Percentiles rank a stretch among this genome's conserved stretches.
phyloP scores from a whole-genome alignment of 2,888 invertebrate species.

The Bursaphelenchus okinawaensis region DNA sequence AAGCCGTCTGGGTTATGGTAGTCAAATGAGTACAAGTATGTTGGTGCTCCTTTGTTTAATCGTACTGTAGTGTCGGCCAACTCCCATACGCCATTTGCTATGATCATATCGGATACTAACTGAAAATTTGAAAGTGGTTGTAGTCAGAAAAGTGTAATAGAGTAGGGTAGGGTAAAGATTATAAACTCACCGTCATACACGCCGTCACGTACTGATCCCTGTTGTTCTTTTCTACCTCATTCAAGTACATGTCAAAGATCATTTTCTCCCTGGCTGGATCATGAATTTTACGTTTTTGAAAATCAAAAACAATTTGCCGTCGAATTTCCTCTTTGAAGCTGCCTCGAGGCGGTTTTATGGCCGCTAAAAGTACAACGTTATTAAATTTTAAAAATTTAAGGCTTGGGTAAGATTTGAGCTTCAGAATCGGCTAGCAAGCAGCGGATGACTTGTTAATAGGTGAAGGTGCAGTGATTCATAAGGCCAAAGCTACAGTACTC shows the following conservation, averaged over 20 bases:
- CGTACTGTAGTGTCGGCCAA: slow-evolving; percentile 18
- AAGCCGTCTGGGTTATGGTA: slow-evolving; percentile 36
- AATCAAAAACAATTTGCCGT: slow-evolving; percentile 16
- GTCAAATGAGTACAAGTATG: slow-evolving; percentile 43
- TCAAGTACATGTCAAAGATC: slow-evolving; percentile 2
- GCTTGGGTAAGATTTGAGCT: too few relatives aligned
- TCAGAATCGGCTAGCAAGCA: not conserved
- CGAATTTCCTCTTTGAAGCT: slow-evolving; percentile 13
- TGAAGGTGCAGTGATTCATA: too few relatives aligned
- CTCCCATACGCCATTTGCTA: slow-evolving; percentile 27
- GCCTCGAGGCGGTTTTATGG: slow-evolving; percentile 12
- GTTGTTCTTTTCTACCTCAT: not conserved
- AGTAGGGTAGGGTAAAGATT: too few relatives aligned
- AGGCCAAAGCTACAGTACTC: too few relatives aligned
- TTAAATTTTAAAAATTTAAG: too few relatives aligned
- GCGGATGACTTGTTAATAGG: too few relatives aligned
- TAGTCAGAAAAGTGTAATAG: not conserved
- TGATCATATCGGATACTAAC: slow-evolving; percentile 26
- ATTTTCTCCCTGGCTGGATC: not conserved
- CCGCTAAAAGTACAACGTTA: too few relatives aligned
- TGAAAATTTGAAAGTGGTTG: too few relatives aligned
- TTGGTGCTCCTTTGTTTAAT: slow-evolving; percentile 14
- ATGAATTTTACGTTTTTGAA: slow-evolving; percentile 20
- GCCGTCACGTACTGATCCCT: slow-evolving; percentile 2
- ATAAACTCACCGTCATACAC: not conserved